These are phyloP conservation scores for Oscheius sp. DNA, from an alignment of 2,888 invertebrate genomes.

Conservation along the genomic window DNA sequence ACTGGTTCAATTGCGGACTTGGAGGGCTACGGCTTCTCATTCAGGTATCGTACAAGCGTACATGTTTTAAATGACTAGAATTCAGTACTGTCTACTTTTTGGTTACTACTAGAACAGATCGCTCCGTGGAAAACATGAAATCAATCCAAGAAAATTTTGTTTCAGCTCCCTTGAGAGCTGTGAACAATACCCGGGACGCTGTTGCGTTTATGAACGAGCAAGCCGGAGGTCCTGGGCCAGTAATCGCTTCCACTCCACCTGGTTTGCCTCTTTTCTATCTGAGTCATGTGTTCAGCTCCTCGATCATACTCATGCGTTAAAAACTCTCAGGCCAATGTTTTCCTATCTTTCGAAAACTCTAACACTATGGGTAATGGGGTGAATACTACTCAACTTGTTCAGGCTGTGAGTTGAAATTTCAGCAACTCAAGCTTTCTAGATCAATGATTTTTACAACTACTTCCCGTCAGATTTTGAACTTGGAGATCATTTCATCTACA, in stretches of 20 bases:
- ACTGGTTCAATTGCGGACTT: neutral
- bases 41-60: neutral
- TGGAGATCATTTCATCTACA: no score
- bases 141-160: neutral
- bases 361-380: neutral
- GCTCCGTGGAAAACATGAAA: neutral
- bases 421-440: no score
- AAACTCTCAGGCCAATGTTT: constrained; percentile 7
- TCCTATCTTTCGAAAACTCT: neutral
- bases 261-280: neutral
- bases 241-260: neutral
- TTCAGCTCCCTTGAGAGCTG: neutral
- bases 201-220: neutral
- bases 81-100: neutral
- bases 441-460: constrained; percentile 1
- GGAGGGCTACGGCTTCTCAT: neutral
- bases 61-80: neutral
- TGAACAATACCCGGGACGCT: constrained; percentile 1
- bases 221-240: no score
- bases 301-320: constrained; percentile 21
- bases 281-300: neutral
- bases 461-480: constrained; percentile 28
- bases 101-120: neutral
- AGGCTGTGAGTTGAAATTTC: neutral
- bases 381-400: neutral